Evolutionary conservation across 1,140 invertebrate species (phyloP), one percentile per base, ranked within the genome.

Genomic region (Zaprionus camerounensis): DNA sequence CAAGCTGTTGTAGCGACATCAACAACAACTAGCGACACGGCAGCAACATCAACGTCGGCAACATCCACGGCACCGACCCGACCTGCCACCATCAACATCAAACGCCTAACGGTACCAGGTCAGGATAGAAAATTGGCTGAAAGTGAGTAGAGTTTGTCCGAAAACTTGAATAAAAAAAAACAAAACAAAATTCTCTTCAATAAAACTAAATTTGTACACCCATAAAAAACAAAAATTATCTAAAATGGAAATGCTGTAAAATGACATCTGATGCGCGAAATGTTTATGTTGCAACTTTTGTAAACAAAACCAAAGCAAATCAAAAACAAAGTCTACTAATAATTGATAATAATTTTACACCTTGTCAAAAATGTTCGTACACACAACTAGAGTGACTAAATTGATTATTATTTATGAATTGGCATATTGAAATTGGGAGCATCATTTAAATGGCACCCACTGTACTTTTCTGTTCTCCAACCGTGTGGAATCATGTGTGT

Each of bases 91-190:
- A 87, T 82, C 91, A 87, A 87, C 91, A 87, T 81, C 82, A 90
- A 91, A 85, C 88, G 84, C 62, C 85, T 91, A 71, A 85, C 90
- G 70, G 90, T 91, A 90, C 90, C 88, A 92, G 85, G 85, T 92
- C 91, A 91, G 86, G 87, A 92, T 81, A 92, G 69, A 76, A 92
- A 92, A 92, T 92, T 92, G 91, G 91, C 84, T 79, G 88, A 92
- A 92, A 92, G 91, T 92, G 91, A 92, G 91, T 92, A 92, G 73
- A 90, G 85, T 90, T 86, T 90, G 70, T 85, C 81, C 78, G 82
- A 73, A 70, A 90, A 88, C 85, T 88, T 90, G 79, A 75, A 69
- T 53, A 64, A 73, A 78, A 79, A 63, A 78, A 71, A n/a, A 82
- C 5, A 64, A 46, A 63, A 77, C 46, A 69, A 63, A 78, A 71